Percentiles rank a stretch among this genome's conserved stretches.
phyloP scores from a whole-genome alignment of 1,140 invertebrate genomes.

The Tetragonula clypearis region DNA sequence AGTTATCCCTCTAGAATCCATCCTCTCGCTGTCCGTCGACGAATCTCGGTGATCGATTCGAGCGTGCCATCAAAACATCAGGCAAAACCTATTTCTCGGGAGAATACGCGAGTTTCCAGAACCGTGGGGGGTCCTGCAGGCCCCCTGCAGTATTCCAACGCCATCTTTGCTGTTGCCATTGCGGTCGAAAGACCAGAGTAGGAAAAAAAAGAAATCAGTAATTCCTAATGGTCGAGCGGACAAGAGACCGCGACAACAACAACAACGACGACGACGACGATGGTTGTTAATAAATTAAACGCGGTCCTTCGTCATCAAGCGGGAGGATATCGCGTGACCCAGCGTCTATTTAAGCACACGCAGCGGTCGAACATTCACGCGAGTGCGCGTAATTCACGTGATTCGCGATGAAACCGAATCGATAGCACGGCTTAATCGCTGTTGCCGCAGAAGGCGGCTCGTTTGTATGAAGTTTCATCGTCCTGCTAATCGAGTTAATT shows the following conservation, averaged over 20 bases:
- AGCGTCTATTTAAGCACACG: conserved; percentile 11
- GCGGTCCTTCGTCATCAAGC: conserved; percentile 9
- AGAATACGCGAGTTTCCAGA: conserved; percentile 14
- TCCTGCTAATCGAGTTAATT: conserved; percentile 67
- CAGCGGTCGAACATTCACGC: conserved; percentile 27
- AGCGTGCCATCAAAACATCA: conserved; percentile 16
- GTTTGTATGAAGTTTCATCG: conserved; percentile 55
- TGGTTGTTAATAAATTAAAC: conserved; percentile 41
- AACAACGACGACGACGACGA: neutral
- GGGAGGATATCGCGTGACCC: conserved; percentile 27
- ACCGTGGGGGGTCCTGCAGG: neutral
- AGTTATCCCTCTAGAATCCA: conserved; percentile 5
- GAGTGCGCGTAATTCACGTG: conserved; percentile 42
- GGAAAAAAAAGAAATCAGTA: conserved; percentile 21
- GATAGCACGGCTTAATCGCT: conserved; percentile 60
- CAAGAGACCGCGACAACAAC: neutral
- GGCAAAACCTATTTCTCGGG: neutral
- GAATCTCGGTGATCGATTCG: conserved; percentile 44
- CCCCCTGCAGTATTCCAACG: neutral
- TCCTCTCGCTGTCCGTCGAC: conserved; percentile 28
- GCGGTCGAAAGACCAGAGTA: neutral
- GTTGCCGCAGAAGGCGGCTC: conserved; percentile 42
- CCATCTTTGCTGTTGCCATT: neutral
- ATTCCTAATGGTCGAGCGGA: conserved; percentile 35
- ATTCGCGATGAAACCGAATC: conserved; percentile 53